Percentiles rank a stretch among this genome's conserved stretches.
phyloP scores from a whole-genome alignment of 2,888 invertebrate species.

The Sminthurides aquaticus region DNA sequence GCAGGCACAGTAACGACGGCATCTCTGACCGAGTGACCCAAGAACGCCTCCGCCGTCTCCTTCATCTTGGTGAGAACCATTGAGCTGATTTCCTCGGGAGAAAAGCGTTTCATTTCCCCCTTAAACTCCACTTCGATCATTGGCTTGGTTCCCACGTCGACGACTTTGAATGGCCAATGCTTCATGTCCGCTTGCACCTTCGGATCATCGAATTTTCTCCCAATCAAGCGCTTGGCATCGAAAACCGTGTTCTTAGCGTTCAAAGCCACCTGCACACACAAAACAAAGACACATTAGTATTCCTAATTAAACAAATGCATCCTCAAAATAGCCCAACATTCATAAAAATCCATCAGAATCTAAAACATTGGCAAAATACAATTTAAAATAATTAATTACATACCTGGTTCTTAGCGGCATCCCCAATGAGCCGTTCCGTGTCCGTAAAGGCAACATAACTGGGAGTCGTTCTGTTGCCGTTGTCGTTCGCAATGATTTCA shows the following conservation, averaged over 20 bases:
- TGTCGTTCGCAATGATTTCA: slow-evolving; percentile 75
- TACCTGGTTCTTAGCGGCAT: slow-evolving; percentile 79
- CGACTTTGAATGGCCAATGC: slow-evolving; percentile 89
- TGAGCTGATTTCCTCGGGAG: no score
- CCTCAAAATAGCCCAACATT: background rate
- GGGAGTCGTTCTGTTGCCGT: slow-evolving; percentile 74
- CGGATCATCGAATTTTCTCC: no score
- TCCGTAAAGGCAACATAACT: slow-evolving; percentile 82
- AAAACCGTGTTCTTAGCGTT: background rate
- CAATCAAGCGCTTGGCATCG: no score
- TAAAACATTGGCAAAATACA: no score
- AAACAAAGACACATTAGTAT: no score
- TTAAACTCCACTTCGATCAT: background rate
- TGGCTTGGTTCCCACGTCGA: slow-evolving; percentile 54
- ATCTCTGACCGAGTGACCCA: slow-evolving; percentile 69
- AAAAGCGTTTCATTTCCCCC: slow-evolving; percentile 71
- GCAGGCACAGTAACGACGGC: no score
- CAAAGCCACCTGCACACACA: background rate
- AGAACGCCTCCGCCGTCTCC: no score
- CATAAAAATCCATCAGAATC: no score
- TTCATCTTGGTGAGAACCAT: no score
- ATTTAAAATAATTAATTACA: background rate
- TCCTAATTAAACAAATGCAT: no score
- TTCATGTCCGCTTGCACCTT: no score
- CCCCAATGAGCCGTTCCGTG: slow-evolving; percentile 72